A percentile compares a stretch with the other conserved stretches of the same genome.
Conservation (phyloP, 2,888 invertebrate genomes). For the Drosophila macrothrix region DNA sequence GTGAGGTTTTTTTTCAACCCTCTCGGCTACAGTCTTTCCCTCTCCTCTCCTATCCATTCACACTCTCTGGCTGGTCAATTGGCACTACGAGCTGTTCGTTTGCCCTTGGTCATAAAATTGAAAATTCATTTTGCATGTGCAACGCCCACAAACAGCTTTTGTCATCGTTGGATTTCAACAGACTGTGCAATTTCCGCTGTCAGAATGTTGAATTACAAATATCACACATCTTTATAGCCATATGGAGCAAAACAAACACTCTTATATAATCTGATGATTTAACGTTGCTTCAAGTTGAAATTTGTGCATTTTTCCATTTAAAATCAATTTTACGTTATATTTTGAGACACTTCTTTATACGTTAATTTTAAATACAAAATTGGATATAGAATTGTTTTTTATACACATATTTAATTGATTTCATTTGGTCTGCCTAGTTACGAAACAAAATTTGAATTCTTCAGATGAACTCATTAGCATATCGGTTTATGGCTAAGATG, state of each 20-base stretch:
- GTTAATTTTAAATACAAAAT: background rate
- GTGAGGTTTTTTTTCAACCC: background rate
- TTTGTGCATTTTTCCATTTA: background rate
- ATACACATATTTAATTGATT: background rate
- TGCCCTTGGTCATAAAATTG: conserved; percentile 33
- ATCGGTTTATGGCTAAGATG: background rate
- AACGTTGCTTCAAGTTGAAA: too few species aligned
- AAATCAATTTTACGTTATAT: background rate
- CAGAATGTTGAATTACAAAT: conserved; percentile 1
- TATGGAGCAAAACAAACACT: background rate
- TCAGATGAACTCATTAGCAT: background rate
- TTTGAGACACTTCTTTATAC: background rate
- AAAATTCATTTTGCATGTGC: conserved; percentile 46
- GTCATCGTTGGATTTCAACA: conserved; percentile 17
- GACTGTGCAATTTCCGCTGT: conserved; percentile 46
- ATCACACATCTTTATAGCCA: background rate
- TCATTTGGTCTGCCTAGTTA: background rate
- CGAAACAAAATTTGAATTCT: background rate
- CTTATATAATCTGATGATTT: background rate
- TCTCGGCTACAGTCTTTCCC: background rate
- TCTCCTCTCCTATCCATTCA: background rate
- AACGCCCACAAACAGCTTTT: conserved; percentile 31
- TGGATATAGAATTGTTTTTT: background rate
- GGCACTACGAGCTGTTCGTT: conserved; percentile 9
- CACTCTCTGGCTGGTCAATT: conserved; percentile 20